phyloP scores from a whole-genome alignment of 2,888 invertebrate species.

The Perdita meconis region DNA sequence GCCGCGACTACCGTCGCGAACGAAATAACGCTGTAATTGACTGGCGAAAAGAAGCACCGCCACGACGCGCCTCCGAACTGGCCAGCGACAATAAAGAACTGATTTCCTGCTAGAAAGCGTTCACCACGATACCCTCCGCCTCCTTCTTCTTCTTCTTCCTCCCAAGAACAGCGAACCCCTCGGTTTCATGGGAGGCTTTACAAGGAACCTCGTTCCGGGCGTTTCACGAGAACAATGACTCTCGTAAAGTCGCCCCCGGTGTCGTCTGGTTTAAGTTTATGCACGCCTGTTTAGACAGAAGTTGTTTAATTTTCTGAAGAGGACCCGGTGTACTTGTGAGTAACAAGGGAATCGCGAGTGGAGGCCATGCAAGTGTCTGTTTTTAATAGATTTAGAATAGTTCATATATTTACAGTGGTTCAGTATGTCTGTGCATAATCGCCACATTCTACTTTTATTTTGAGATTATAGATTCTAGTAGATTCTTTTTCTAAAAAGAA shows the following conservation, averaged over 20 bases:
- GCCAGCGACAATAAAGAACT: slow-evolving; percentile 29
- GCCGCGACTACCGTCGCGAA: slow-evolving; percentile 49
- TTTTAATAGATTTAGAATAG: too few relatives aligned
- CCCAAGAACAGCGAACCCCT: neutral
- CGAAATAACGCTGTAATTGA: slow-evolving; percentile 60
- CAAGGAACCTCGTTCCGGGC: slow-evolving; percentile 1
- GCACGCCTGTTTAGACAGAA: too few relatives aligned
- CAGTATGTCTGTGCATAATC: too few relatives aligned
- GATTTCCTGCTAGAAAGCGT: slow-evolving; percentile 20
- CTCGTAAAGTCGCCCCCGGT: neutral
- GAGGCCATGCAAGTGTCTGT: too few relatives aligned
- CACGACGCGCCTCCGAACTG: slow-evolving; percentile 20
- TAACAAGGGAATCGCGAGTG: too few relatives aligned
- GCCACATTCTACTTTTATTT: too few relatives aligned
- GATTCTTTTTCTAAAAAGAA: too few relatives aligned
- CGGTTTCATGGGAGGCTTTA: neutral
- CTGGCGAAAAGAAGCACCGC: slow-evolving; percentile 28
- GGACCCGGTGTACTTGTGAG: too few relatives aligned
- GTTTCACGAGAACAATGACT: neutral
- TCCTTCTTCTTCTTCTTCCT: too few relatives aligned
- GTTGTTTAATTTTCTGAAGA: neutral
- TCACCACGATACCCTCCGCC: slow-evolving; percentile 9
- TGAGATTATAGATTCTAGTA: too few relatives aligned
- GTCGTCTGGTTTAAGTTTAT: neutral
- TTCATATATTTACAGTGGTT: too few relatives aligned